Evolutionary conservation across 2,113 vertebrate genomes (phyloP), one percentile per base, ranked within the genome.

Genomic region (Podarcis raffonei): DNA sequence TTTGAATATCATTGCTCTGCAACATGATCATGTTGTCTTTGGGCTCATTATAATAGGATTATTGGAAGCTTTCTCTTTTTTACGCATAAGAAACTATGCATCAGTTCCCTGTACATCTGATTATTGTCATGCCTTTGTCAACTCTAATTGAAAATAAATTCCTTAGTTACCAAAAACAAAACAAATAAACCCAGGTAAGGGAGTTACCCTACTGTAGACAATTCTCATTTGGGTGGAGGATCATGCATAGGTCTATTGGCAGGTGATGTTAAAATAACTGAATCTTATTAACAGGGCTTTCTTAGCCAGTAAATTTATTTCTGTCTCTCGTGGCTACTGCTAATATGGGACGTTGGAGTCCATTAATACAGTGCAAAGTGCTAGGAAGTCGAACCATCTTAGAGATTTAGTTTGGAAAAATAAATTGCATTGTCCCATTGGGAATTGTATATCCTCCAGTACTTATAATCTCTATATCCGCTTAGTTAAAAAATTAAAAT

Each of bases 111-210:
- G 9, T 65, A 82, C 42, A 91, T 72, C 35, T 89, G 75, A 92
- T 90, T 91, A 15, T 68, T 93, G 84, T 88, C 81, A 88, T 85
- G 57, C 0, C 83, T 94, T 93, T 94, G 80, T 87, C 89, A 93
- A 39, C 5, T 92, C 66, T 92, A 91, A 93, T 94, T 94, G 92
- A 80, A 86, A 90, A 18, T 57, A 80, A 94, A 69, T 77, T 92
- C 87, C n/a, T 62, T 89, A 39, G 83, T 88, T 92, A 86, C 91
- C 59, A 62, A 62, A 62, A 62, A 62, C 13, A 18, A 20, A 62
- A 62, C 48, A 91, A 80, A 68, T 30, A 11, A 89, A 89, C 77
- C 32, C 78, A 89, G 86, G 83, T 94, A 83, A 91, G 5, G 83
- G 37, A 88, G 62, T 80, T 87, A 87, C 75, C 78, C 48, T 83